Percentiles rank a stretch among this genome's conserved stretches.
phyloP scores from a whole-genome alignment of 2,888 invertebrate species.

The Drosophila dives region DNA sequence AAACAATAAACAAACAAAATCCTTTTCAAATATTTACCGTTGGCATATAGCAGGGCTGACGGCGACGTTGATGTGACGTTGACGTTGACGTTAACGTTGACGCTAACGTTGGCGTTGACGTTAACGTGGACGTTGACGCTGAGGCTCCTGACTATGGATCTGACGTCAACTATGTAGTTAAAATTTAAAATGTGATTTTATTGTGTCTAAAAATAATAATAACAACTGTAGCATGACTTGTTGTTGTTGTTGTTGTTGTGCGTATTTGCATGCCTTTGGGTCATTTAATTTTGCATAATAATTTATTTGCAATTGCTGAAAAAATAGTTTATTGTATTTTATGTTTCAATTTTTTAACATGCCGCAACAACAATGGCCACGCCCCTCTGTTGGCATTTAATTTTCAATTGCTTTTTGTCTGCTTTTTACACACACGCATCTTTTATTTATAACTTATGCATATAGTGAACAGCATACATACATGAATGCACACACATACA shows the following conservation, averaged over 20 bases:
- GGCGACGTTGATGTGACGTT: slow-evolving; percentile 51
- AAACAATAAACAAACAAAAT: slow-evolving; percentile 84
- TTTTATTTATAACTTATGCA: slow-evolving; percentile 72
- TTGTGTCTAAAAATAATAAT: slow-evolving; percentile 44
- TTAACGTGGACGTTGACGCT: slow-evolving; percentile 10
- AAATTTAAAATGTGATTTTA: slow-evolving; percentile 70
- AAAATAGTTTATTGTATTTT: slow-evolving; percentile 69
- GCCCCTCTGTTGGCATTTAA: slow-evolving; percentile 78
- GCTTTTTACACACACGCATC: slow-evolving; percentile 58
- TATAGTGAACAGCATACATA: slow-evolving; percentile 27
- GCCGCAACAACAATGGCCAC: slow-evolving; percentile 55
- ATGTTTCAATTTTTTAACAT: slow-evolving; percentile 74
- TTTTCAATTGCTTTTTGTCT: slow-evolving; percentile 75
- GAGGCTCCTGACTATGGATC: slow-evolving; percentile 15
- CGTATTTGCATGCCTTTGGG: slow-evolving; percentile 67
- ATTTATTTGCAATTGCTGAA: slow-evolving; percentile 73
- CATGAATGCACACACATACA: not conserved
- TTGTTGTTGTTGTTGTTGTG: slow-evolving; percentile 7
- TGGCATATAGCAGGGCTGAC: slow-evolving; percentile 76
- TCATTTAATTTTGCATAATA: slow-evolving; percentile 78
- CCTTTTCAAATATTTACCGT: slow-evolving; percentile 83
- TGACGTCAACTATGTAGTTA: slow-evolving; percentile 52
- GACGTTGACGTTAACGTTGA: slow-evolving; percentile 13
- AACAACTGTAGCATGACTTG: slow-evolving; percentile 18
- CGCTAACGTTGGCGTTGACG: slow-evolving; percentile 33